These are phyloP conservation scores for Arctocebus calabarensis DNA, from an alignment of 2,797 vertebrate species.

Conservation along the genomic window DNA sequence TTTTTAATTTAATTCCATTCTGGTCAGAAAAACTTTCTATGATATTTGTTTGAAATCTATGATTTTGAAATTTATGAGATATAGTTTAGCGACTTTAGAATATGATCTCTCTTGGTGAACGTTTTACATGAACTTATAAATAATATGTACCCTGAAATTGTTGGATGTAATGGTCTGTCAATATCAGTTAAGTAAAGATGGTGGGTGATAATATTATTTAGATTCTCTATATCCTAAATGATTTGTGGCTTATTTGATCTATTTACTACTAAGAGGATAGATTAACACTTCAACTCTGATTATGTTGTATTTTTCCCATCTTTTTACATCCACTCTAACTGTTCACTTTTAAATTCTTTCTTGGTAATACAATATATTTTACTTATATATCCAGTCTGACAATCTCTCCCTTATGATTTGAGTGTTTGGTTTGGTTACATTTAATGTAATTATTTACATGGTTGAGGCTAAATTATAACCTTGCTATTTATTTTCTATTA, in stretches of 20 bases:
- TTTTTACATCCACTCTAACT: neutral
- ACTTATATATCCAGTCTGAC: neutral
- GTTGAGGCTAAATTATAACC: neutral
- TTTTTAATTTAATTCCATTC: conserved; percentile 35
- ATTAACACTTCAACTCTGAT: neutral
- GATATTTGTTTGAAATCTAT: conserved; percentile 9
- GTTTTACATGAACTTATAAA: conserved; percentile 14
- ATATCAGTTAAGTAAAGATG: neutral
- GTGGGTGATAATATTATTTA: neutral
- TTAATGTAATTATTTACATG: neutral
- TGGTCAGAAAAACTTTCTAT: neutral
- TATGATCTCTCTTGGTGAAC: neutral
- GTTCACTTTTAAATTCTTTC: conserved; percentile 14
- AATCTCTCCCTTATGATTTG: conserved; percentile 22
- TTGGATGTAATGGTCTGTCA: neutral
- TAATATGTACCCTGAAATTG: neutral
- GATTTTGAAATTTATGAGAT: conserved; percentile 32
- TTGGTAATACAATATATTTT: neutral
- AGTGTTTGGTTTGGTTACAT: neutral
- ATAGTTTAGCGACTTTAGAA: neutral
- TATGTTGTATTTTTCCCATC: neutral
- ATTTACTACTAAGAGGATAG: neutral
- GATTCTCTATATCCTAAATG: neutral
- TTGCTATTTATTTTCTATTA: conserved; percentile 3
- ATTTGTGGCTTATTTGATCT: neutral